Conservation (phyloP, 2,797 vertebrate genomes). For the Xyrichtys novacula region DNA sequence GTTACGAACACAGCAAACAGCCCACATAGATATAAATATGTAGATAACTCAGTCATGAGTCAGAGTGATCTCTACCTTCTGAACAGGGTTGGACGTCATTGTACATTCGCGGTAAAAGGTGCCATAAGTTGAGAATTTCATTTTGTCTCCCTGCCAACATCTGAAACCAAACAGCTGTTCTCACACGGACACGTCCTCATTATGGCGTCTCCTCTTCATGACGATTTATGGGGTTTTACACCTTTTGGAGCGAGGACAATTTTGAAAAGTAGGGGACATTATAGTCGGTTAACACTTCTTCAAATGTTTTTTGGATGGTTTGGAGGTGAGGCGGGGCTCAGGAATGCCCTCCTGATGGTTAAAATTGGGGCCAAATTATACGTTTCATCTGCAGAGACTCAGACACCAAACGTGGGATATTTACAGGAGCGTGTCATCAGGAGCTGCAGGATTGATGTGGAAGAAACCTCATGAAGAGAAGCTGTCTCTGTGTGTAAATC, state of each 20-base stretch:
- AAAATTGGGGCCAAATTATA: not conserved
- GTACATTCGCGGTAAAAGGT: no score
- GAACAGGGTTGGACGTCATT: no score
- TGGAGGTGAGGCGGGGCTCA: not conserved
- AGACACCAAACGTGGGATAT: not conserved
- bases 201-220: not conserved
- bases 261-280: not conserved
- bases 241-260: no score
- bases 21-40: no score
- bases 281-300: not conserved
- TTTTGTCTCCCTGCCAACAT: not conserved
- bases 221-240: not conserved
- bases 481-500: not conserved
- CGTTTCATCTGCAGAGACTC: not conserved
- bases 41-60: no score
- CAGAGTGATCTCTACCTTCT: no score
- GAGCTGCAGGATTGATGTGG: not conserved
- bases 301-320: not conserved
- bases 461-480: no score
- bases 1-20: not conserved
- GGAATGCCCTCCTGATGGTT: slow-evolving; percentile 1
- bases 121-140: no score
- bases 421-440: no score
- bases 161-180: not conserved
- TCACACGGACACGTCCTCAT: not conserved